Conservation (phyloP, 2,888 invertebrate genomes). For the Zeuzera pyrina region DNA sequence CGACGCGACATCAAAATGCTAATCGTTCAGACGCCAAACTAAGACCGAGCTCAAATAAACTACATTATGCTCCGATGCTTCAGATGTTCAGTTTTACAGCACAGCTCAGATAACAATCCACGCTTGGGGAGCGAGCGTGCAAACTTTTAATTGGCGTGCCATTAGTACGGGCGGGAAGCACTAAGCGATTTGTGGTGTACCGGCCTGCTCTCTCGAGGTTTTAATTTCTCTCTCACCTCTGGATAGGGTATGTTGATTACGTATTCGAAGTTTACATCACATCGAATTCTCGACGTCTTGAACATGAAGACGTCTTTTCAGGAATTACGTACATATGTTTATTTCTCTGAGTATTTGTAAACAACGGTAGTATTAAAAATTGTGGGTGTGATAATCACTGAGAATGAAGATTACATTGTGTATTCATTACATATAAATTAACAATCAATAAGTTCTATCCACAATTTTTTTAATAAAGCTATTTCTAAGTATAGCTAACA, state of each 20-base stretch:
- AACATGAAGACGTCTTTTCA: too few species aligned
- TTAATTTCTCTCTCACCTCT: slow-evolving; percentile 61
- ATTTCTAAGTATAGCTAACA: too few species aligned
- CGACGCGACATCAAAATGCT: slow-evolving; percentile 57
- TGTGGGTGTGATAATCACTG: too few species aligned
- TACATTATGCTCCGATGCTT: slow-evolving; percentile 51
- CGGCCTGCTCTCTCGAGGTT: slow-evolving; percentile 59
- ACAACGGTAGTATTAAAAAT: too few species aligned
- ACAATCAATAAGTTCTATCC: too few species aligned
- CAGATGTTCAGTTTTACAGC: slow-evolving; percentile 67
- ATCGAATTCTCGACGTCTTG: too few species aligned
- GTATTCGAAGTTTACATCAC: slow-evolving; percentile 28
- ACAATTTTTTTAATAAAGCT: too few species aligned
- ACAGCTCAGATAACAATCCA: slow-evolving; percentile 53
- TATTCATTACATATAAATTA: too few species aligned
- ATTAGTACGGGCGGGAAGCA: slow-evolving; percentile 66
- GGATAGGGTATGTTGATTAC: slow-evolving; percentile 37
- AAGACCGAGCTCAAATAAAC: slow-evolving; percentile 45
- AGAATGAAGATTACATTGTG: too few species aligned
- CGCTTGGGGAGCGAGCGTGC: slow-evolving; percentile 47
- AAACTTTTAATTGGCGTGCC: slow-evolving; percentile 74
- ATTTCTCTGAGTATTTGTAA: too few species aligned
- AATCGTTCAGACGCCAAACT: slow-evolving; percentile 35
- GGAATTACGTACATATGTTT: too few species aligned
- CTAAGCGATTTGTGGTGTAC: slow-evolving; percentile 73